These are phyloP conservation scores for Craterocephalus amniculus DNA, from an alignment of 2,797 vertebrate genomes.

Conservation along the genomic window DNA sequence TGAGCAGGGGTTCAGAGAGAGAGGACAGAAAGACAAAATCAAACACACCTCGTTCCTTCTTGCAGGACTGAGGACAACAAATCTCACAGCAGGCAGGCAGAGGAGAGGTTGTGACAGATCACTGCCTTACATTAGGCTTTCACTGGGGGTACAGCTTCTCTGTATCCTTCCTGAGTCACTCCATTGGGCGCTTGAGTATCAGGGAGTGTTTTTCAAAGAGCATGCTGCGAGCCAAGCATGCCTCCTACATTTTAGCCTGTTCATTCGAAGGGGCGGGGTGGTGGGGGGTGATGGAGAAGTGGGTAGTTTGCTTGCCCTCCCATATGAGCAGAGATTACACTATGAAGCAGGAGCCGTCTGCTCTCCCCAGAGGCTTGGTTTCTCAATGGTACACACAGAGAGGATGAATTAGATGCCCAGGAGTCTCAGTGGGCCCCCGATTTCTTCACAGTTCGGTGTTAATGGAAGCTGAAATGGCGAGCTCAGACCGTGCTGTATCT, in stretches of 20 bases:
- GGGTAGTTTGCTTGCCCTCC: slow-evolving; percentile 50
- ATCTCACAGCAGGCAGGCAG: not conserved
- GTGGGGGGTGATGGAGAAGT: slow-evolving; percentile 3
- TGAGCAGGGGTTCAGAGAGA: not conserved
- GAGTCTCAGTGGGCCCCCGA: slow-evolving; percentile 41
- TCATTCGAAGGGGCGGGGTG: slow-evolving; percentile 19
- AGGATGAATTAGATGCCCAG: slow-evolving; percentile 65
- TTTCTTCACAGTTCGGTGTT: slow-evolving; percentile 55
- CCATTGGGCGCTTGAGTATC: slow-evolving; percentile 48
- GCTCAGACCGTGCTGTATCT: slow-evolving; percentile 45
- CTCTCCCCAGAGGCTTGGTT: slow-evolving; percentile 55
- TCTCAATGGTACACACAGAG: slow-evolving; percentile 55
- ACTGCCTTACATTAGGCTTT: slow-evolving; percentile 33
- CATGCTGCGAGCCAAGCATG: slow-evolving; percentile 52
- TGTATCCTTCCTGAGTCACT: slow-evolving; percentile 37
- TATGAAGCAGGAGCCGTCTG: slow-evolving; percentile 60
- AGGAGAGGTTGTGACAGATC: slow-evolving; percentile 6
- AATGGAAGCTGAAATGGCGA: slow-evolving; percentile 63
- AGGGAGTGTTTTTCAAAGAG: slow-evolving; percentile 47
- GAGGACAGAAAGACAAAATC: not conserved
- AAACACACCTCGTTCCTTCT: not conserved
- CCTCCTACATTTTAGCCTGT: slow-evolving; percentile 62
- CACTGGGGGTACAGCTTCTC: slow-evolving; percentile 10
- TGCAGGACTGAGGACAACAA: not conserved
- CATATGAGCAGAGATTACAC: slow-evolving; percentile 66